Evolutionary conservation across 2,797 vertebrate genomes (phyloP).

Genomic region (Chelidonichthys spinosus): DNA sequence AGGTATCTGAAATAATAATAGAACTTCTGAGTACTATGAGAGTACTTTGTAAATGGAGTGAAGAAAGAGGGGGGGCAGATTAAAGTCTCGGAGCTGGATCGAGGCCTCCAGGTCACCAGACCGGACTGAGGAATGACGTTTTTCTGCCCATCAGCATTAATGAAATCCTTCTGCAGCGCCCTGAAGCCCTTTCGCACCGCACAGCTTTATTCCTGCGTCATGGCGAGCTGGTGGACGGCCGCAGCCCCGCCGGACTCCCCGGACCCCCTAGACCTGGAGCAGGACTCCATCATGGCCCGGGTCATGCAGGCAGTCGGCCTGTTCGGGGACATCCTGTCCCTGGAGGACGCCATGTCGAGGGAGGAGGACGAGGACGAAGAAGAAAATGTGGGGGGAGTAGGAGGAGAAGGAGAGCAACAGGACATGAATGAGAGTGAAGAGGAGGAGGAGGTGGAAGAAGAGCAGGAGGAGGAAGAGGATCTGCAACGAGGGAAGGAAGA

Average conservation of each 20-base stretch:
- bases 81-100: slow-evolving; percentile 53
- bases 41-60: neutral
- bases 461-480: neutral
- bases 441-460: neutral
- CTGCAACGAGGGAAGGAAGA: neutral
- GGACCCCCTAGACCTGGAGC: slow-evolving; percentile 40
- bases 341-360: slow-evolving; percentile 49
- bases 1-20: too few species aligned
- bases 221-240: slow-evolving; percentile 60
- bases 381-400: neutral
- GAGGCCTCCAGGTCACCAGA: slow-evolving; percentile 39
- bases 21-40: too few species aligned
- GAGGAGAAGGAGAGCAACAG: neutral
- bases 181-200: neutral
- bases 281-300: slow-evolving; percentile 37
- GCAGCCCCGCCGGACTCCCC: slow-evolving; percentile 19
- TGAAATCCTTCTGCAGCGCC: slow-evolving; percentile 14
- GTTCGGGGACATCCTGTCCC: slow-evolving; percentile 60
- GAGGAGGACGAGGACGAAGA: neutral
- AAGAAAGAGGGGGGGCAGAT: slow-evolving; percentile 34
- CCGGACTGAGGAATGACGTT: slow-evolving; percentile 20
- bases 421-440: neutral
- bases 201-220: neutral
- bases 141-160: slow-evolving; percentile 33
- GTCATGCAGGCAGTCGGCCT: slow-evolving; percentile 56